These are phyloP conservation scores for Notodonta dromedarius DNA, from an alignment of 2,888 invertebrate species.

Conservation along the genomic window DNA sequence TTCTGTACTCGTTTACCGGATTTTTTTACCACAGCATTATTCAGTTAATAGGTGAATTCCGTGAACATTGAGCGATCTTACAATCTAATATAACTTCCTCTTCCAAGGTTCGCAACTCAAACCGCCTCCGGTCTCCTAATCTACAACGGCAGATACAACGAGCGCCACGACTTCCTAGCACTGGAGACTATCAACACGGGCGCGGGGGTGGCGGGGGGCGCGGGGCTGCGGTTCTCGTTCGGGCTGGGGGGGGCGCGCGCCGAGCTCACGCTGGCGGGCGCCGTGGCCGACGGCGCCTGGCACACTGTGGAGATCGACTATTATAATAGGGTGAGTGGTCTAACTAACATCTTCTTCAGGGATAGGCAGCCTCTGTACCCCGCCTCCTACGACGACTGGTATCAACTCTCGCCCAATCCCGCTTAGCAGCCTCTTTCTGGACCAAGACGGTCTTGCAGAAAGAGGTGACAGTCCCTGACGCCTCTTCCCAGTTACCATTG, in stretches of 20 bases:
- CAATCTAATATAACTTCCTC: constrained; percentile 19
- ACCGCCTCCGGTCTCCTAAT: constrained; percentile 92
- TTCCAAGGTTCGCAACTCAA: constrained; percentile 92
- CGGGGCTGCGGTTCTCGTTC: constrained; percentile 92
- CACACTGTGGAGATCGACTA: constrained; percentile 93
- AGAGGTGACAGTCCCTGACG: no score
- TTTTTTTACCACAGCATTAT: no score
- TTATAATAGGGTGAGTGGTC: constrained; percentile 87
- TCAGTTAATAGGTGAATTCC: no score
- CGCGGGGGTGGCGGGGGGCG: constrained; percentile 60
- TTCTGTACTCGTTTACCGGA: no score
- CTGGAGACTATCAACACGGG: constrained; percentile 90
- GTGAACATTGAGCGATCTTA: no score
- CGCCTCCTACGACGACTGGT: no score
- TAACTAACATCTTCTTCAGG: not conserved
- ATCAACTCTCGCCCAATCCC: no score
- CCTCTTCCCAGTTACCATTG: no score
- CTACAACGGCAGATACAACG: constrained; percentile 98
- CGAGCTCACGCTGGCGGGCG: constrained; percentile 87
- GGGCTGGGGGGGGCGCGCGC: constrained; percentile 92
- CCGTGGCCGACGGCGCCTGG: constrained; percentile 95
- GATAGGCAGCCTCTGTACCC: not conserved
- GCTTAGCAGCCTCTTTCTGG: no score
- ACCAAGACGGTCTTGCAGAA: no score
- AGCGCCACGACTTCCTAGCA: constrained; percentile 96